Conservation (phyloP, 2,113 vertebrate species). For the Grammomys dolichurus region DNA sequence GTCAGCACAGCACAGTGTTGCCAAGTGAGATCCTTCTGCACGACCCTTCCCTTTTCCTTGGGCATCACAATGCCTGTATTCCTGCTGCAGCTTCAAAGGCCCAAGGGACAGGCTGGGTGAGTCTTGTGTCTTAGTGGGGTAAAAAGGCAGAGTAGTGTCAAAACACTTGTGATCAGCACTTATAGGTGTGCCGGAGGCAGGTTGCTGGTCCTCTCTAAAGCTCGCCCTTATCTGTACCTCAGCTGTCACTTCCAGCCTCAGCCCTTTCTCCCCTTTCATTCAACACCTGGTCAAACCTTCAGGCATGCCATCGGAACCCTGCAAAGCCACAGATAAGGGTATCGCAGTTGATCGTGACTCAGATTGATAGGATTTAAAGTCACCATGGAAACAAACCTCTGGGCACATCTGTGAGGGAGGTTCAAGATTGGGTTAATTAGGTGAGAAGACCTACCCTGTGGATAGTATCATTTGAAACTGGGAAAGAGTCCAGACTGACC, state of each 20-base stretch:
- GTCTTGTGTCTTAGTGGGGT: not conserved
- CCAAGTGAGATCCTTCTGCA: not conserved
- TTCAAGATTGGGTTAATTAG: not conserved
- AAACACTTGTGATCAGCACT: not conserved
- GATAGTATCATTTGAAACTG: not conserved
- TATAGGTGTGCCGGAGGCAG: not conserved
- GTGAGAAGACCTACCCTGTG: not conserved
- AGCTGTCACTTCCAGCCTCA: not conserved
- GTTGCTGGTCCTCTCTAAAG: not conserved
- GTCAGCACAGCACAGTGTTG: not conserved
- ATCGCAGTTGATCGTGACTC: not conserved
- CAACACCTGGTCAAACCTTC: not conserved
- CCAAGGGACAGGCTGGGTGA: not conserved
- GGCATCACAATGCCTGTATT: not conserved
- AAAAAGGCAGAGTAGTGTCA: not conserved
- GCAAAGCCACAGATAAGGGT: not conserved
- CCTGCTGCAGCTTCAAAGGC: not conserved
- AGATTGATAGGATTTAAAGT: not conserved
- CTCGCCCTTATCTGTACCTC: not conserved
- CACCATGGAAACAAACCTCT: not conserved
- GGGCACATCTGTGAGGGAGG: not conserved
- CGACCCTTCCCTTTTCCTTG: not conserved
- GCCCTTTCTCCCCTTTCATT: not conserved
- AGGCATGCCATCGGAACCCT: not conserved
- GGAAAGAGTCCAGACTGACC: no score